phyloP scores from a whole-genome alignment of 2,888 invertebrate genomes.

The Limnephilus lunatus region DNA sequence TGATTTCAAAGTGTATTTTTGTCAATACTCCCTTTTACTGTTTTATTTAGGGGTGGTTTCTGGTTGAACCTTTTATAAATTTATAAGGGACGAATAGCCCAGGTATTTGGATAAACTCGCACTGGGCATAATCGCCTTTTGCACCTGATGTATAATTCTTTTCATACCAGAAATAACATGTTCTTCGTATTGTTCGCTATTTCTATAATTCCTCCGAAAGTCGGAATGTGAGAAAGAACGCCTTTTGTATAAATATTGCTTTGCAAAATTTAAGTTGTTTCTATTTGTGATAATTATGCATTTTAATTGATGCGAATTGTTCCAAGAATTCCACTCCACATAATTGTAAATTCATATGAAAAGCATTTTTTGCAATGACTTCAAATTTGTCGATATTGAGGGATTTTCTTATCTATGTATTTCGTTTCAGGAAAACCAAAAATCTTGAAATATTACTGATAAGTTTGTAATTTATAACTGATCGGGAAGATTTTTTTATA shows the following conservation, averaged over 20 bases:
- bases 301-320: too few species aligned
- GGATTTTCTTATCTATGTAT: too few species aligned
- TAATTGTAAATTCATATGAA: too few species aligned
- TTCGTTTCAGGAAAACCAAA: too few species aligned
- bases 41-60: not conserved
- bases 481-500: too few species aligned
- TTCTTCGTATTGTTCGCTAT: slow-evolving; percentile 33
- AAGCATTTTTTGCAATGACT: too few species aligned
- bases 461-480: too few species aligned
- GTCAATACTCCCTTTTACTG: not conserved
- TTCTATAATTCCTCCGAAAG: not conserved
- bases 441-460: too few species aligned
- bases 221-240: not conserved
- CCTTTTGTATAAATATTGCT: not conserved
- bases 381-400: too few species aligned
- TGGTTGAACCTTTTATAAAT: slow-evolving; percentile 21
- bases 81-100: slow-evolving; percentile 25
- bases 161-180: slow-evolving; percentile 55
- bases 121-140: slow-evolving; percentile 51
- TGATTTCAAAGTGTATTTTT: not conserved
- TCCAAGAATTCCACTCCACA: too few species aligned
- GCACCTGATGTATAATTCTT: slow-evolving; percentile 55
- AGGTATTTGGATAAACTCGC: slow-evolving; percentile 48
- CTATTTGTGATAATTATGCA: too few species aligned
- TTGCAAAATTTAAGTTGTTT: not conserved